These are phyloP conservation scores for Etheostoma cragini DNA, from an alignment of 2,113 vertebrate species.

Conservation along the genomic window DNA sequence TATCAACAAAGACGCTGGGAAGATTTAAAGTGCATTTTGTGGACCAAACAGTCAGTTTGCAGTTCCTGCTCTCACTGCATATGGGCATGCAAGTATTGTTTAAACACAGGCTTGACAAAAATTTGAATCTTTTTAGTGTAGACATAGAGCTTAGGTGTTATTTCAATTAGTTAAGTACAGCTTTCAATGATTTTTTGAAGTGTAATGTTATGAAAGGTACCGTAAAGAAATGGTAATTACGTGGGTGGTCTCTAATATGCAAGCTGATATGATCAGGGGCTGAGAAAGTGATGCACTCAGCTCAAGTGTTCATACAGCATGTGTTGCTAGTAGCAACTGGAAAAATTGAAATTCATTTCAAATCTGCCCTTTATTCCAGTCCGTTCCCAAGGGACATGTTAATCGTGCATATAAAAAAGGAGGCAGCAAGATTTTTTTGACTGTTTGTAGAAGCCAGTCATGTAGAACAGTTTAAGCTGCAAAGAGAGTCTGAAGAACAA, in stretches of 20 bases:
- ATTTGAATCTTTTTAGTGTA: background rate
- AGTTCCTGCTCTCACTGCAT: background rate
- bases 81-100: background rate
- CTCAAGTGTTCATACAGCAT: conserved; percentile 26
- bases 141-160: background rate
- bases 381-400: conserved; percentile 45
- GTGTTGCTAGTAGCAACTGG: conserved; percentile 72
- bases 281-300: conserved; percentile 49
- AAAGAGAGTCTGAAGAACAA: conserved; percentile 28
- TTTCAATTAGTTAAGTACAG: conserved; percentile 7
- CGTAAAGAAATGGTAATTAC: conserved; percentile 27
- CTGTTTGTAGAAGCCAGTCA: conserved; percentile 33
- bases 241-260: conserved; percentile 52
- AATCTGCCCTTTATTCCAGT: conserved; percentile 53
- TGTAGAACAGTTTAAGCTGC: conserved; percentile 16
- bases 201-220: conserved; percentile 49
- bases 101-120: background rate
- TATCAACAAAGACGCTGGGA: background rate
- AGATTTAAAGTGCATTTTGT: background rate
- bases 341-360: conserved; percentile 66
- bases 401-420: conserved; percentile 50
- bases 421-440: conserved; percentile 5
- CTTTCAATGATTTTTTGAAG: conserved; percentile 31
- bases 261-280: conserved; percentile 27
- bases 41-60: background rate